phyloP scores from a whole-genome alignment of 2,888 invertebrate species.

The Endomychus coccineus region DNA sequence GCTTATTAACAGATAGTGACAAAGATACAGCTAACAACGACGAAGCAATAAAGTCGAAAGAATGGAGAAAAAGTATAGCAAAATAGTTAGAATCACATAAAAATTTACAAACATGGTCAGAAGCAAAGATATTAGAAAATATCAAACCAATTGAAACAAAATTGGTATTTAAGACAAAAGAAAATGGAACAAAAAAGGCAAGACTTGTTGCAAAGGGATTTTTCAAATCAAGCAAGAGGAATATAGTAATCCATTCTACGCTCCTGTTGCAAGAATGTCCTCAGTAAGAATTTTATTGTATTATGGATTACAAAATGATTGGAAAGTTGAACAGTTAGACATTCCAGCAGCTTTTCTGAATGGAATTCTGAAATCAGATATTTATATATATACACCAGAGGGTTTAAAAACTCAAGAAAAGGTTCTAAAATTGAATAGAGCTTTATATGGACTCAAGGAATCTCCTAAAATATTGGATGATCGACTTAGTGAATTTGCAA shows the following conservation, averaged over 20 bases:
- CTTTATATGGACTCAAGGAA: slow-evolving; percentile 19
- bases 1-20: slow-evolving; percentile 9
- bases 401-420: too few relatives aligned
- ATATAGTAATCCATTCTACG: slow-evolving; percentile 12
- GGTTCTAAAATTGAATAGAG: slow-evolving; percentile 21
- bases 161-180: slow-evolving; percentile 22
- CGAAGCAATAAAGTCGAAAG: slow-evolving; percentile 9
- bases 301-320: slow-evolving; percentile 15
- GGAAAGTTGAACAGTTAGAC: slow-evolving; percentile 19
- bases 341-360: slow-evolving; percentile 23
- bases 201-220: slow-evolving; percentile 16
- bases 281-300: slow-evolving; percentile 21
- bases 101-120: slow-evolving; percentile 17
- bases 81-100: slow-evolving; percentile 20
- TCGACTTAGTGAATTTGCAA: slow-evolving; percentile 15
- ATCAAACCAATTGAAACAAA: slow-evolving; percentile 22
- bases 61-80: slow-evolving; percentile 20
- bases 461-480: slow-evolving; percentile 18
- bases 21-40: slow-evolving; percentile 6
- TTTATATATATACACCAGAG: slow-evolving; percentile 20
- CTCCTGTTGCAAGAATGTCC: slow-evolving; percentile 19
- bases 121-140: slow-evolving; percentile 15
- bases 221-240: slow-evolving; percentile 13
- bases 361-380: slow-evolving; percentile 18
- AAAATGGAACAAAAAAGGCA: slow-evolving; percentile 16